phyloP scores from a whole-genome alignment of 2,888 invertebrate species.

The Endotricha flammealis region DNA sequence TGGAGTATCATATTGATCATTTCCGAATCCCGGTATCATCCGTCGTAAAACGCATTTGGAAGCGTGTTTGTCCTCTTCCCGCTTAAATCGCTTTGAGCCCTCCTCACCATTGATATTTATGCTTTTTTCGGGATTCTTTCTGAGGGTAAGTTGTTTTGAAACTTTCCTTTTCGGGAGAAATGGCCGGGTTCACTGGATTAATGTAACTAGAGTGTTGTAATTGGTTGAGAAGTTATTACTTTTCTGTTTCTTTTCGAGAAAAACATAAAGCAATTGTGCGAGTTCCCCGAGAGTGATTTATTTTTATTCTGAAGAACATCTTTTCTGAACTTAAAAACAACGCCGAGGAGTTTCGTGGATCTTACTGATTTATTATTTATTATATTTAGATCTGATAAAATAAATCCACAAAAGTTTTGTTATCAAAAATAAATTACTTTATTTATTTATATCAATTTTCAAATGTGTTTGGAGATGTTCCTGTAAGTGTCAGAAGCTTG shows the following conservation, averaged over 20 bases:
- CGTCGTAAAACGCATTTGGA: slow-evolving; percentile 56
- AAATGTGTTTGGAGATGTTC: too few relatives aligned
- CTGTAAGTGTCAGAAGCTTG: too few relatives aligned
- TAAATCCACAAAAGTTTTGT: slow-evolving; percentile 35
- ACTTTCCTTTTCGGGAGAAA: slow-evolving; percentile 57
- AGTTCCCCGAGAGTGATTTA: slow-evolving; percentile 55
- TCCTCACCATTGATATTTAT: slow-evolving; percentile 67
- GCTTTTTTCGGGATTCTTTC: slow-evolving; percentile 56
- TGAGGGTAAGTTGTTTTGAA: slow-evolving; percentile 59
- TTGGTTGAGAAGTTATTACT: slow-evolving; percentile 66
- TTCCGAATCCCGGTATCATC: slow-evolving; percentile 49
- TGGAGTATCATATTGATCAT: slow-evolving; percentile 49
- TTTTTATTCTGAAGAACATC: slow-evolving; percentile 52
- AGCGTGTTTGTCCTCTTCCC: slow-evolving; percentile 44
- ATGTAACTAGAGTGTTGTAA: slow-evolving; percentile 68
- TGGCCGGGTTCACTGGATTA: slow-evolving; percentile 55
- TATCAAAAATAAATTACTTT: slow-evolving; percentile 30
- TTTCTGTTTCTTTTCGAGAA: slow-evolving; percentile 57
- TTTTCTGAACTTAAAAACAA: slow-evolving; percentile 52
- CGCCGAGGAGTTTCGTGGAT: slow-evolving; percentile 42
- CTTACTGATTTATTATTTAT: slow-evolving; percentile 51
- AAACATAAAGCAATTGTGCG: slow-evolving; percentile 63
- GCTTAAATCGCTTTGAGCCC: slow-evolving; percentile 49
- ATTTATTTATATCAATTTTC: too few relatives aligned
- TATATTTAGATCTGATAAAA: slow-evolving; percentile 37